Evolutionary conservation across 2,797 vertebrate species (phyloP), one percentile per base, ranked within the genome.

Genomic region (Gymnothorax javanicus): DNA sequence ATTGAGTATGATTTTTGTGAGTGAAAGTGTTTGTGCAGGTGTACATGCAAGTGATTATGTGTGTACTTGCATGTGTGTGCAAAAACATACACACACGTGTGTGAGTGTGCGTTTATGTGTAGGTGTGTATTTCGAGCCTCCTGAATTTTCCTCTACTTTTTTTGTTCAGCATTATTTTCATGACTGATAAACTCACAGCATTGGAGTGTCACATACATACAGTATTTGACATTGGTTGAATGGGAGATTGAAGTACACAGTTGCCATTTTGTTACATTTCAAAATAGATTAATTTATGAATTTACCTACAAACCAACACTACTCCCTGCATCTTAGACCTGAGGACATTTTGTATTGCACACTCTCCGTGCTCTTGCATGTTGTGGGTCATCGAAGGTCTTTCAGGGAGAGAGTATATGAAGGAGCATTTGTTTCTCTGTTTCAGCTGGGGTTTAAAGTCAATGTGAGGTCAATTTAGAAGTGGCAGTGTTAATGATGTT

Each of bases 1-100:
- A 94, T 94, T 92, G 94, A 95, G 94, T 95, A 94, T 94, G 96
- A 95, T 91, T 93, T 94, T 95, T 95, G 95, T 95, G 96, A 94
- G 7, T 64, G 62, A 7, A 23, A n/a, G 62, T 67, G 64, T 67
- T 23, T 20, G 62, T 64, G 17, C 15, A 23, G 20, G 62, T 54
- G n/a, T 59, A 20, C 33, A 20, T 69, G 69, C 56, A 67, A n/a
- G 43, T 50, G 91, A 92, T 17, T 64, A 23, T 67, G 62, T 67
- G 64, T 67, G 64, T 64, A 23, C 23, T 17, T 20, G 62, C 17
- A 6, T 20, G 62, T 64, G 62, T 54, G n/a, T 59, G n/a, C n/a
- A n/a, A n/a, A n/a, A n/a, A n/a, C n/a, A n/a, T n/a, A n/a, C n/a
- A n/a, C n/a, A n/a, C n/a, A n/a, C n/a, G 60, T 64, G 60, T 67